Base-by-base conservation (phyloP, 2,113 vertebrate genomes). In the Grammomys dolichurus region DNA sequence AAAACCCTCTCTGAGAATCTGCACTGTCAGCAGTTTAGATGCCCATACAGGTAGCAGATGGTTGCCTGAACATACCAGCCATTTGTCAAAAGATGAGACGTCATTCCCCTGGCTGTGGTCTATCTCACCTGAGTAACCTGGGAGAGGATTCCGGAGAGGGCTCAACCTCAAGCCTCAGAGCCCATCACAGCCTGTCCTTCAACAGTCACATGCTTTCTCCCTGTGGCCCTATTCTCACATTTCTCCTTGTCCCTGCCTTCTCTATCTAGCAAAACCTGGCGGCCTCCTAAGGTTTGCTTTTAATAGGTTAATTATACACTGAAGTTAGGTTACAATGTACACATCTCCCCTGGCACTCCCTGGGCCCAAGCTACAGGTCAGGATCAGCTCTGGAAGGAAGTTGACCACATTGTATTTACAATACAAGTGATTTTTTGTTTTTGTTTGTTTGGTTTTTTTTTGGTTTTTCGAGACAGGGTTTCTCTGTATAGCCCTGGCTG, bases 51-150 rank as follows among this genome's bases (percentile, higher is more conserved):
- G 54, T 0, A n/a, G 46, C 77, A 89, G 90, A 76, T 4, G 31
- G 69, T 3, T 43, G 33, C 86, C 36, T 7, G 7, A 77, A 80
- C 48, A 36, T 2, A n/a, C 0, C 20, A n/a, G 60, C 26, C 26
- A 46, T 73, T 56, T 81, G 81, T 78, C 40, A 90, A 73, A 28
- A 51, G 80, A 54, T 24, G 31, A 93, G 58, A 26, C 56, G 6
- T 58, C 9, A 75, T 48, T 70, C 10, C 40, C 58, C 24, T 80
- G 0, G 0, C 17, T 14, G 46, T 36, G 73, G 82, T 48, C n/a
- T 31, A 24, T 0, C 2, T 5, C 2, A 33, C 20, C 22, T 17
- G 92, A 16, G 48, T 10, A 28, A 4, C 43, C 4, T 0, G 20
- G 46, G 58, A 73, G 56, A 70, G 54, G 20, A 67, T 31, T 43